These are phyloP conservation scores for Artibeus lituratus DNA, from an alignment of 2,797 vertebrate species.

Conservation along the genomic window DNA sequence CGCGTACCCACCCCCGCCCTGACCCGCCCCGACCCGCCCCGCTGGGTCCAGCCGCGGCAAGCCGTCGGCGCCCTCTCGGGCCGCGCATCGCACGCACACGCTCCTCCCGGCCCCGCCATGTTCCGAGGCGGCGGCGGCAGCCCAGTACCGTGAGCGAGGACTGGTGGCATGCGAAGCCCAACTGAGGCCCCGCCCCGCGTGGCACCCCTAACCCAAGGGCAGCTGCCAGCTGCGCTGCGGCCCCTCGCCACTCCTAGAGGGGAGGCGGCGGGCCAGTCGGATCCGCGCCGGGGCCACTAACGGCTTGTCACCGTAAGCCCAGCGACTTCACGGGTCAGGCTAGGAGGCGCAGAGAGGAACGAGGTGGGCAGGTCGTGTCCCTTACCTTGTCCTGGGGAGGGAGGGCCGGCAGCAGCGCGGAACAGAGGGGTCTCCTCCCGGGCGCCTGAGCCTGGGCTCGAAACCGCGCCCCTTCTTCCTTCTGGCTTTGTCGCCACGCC, in stretches of 20 bases:
- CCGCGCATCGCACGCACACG: conserved; percentile 47
- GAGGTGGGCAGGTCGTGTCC: neutral
- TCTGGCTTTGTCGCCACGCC: conserved; percentile 71
- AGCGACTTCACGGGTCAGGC: neutral
- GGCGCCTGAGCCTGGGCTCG: conserved; percentile 50
- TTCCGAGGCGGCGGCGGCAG: conserved; percentile 54
- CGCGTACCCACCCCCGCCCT: conserved; percentile 48
- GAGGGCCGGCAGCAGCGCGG: neutral
- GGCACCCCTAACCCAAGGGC: neutral
- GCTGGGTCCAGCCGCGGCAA: neutral
- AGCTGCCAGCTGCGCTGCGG: conserved; percentile 8
- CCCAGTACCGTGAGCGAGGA: neutral
- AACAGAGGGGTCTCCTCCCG: conserved; percentile 40
- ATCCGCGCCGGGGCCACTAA: neutral
- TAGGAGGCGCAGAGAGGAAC: too few relatives aligned
- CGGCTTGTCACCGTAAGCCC: conserved; percentile 43
- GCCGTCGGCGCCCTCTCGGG: conserved; percentile 48
- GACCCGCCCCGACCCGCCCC: neutral
- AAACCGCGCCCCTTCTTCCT: conserved; percentile 73
- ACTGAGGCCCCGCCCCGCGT: neutral
- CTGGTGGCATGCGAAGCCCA: neutral
- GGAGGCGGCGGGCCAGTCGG: neutral
- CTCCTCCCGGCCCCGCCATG: conserved; percentile 70
- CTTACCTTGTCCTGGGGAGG: conserved; percentile 47
- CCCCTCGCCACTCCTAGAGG: neutral